Conservation (phyloP, 2,797 vertebrate species). For the Molossus alvarezi region DNA sequence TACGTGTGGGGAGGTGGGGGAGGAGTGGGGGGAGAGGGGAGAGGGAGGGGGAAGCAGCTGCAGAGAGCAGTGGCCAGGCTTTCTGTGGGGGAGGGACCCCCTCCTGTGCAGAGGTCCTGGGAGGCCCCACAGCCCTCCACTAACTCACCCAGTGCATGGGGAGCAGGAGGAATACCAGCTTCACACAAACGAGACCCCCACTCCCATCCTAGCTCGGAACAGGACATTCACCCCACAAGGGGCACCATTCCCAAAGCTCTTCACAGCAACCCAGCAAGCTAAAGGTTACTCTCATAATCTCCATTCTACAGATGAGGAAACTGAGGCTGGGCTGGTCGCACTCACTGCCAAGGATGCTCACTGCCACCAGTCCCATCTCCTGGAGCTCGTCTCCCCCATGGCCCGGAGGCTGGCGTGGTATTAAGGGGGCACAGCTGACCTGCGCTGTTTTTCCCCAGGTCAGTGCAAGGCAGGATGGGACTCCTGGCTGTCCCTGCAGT, state of each 20-base stretch:
- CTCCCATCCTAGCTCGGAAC: neutral
- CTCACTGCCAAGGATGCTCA: neutral
- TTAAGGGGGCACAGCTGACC: neutral
- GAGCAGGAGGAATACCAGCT: neutral
- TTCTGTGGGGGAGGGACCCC: neutral
- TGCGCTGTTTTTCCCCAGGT: neutral
- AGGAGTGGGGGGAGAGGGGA: neutral
- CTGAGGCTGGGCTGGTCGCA: neutral
- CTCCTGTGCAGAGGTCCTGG: neutral
- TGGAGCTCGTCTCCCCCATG: neutral
- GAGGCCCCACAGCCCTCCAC: neutral
- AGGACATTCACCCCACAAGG: rapidly evolving
- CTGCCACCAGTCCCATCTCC: neutral
- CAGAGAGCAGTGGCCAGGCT: neutral
- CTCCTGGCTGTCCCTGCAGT: neutral
- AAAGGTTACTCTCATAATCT: too few species aligned
- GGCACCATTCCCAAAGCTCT: neutral
- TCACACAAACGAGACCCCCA: neutral
- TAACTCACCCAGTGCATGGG: neutral
- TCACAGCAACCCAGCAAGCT: neutral
- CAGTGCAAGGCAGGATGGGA: neutral
- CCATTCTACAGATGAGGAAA: neutral
- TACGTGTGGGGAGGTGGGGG: neutral
- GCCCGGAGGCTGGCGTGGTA: neutral
- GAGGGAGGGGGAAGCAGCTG: neutral